Conservation (phyloP, 2,797 vertebrate species). For the Schizothorax lantsangensis region DNA sequence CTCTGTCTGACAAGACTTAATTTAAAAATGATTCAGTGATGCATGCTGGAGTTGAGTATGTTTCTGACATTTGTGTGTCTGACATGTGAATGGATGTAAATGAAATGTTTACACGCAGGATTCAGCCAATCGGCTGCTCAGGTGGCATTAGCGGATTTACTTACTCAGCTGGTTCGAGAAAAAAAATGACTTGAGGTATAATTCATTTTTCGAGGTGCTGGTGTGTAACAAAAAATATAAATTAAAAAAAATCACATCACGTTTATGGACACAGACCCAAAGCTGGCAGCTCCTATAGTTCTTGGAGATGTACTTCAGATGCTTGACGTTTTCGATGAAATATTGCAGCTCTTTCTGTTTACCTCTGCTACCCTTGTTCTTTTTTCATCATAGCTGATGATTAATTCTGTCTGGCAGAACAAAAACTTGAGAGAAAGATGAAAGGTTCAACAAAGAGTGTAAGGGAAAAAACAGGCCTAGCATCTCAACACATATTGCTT, state of each 20-base stretch:
- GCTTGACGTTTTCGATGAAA: constrained; percentile 33
- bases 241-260: constrained; percentile 12
- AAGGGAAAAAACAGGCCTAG: not conserved
- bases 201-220: constrained; percentile 5
- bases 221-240: not conserved
- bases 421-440: constrained; percentile 27
- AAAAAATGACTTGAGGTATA: constrained; percentile 7
- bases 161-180: not conserved
- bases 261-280: not conserved
- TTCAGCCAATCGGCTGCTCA: constrained; percentile 21
- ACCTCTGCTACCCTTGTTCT: constrained; percentile 31
- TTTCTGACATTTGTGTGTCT: constrained; percentile 10
- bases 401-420: constrained; percentile 35
- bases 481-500: not conserved
- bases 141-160: constrained; percentile 15
- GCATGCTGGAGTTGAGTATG: constrained; percentile 7
- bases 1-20: not conserved
- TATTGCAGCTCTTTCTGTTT: constrained; percentile 30
- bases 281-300: constrained; percentile 9
- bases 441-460: constrained; percentile 32
- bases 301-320: constrained; percentile 26
- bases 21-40: not conserved
- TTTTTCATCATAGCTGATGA: constrained; percentile 43
- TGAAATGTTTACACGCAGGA: constrained; percentile 3
- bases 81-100: not conserved